Evolutionary conservation across 2,888 invertebrate genomes (phyloP), one percentile per base, ranked within the genome.

Genomic region (Periphyllus acericola): DNA sequence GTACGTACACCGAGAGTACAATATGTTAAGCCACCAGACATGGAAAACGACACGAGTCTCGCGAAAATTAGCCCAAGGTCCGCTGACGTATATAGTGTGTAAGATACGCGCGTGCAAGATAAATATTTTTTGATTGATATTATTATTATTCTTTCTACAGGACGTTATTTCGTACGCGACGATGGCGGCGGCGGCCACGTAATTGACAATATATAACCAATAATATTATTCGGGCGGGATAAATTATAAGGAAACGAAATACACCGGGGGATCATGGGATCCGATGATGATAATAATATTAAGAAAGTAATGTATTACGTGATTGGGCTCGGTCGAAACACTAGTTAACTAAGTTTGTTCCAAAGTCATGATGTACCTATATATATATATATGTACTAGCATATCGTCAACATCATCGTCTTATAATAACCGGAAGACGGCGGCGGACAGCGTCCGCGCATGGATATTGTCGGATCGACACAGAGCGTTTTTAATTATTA

Each of bases 281-380:
- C 29, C 21, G 75, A 83, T 60, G 74, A 74, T 60, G 32, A 75
- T 84, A 78, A 85, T 85, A 85, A 46, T 68, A 85, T 78, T 85
- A 85, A 78, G 84, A 85, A 78, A 85, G 84, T 85, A 85, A 85
- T 85, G 84, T 85, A 76, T 85, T 85, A 85, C 84, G 84, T 85
- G 84, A 85, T 85, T 85, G 84, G 84, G 76, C 84, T 25, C 84
- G 34, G 76, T 68, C 76, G 66, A 32, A 46, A 71, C 66, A 52
- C 84, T 52, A 34, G 84, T 85, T 85, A 78, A 85, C 84, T 68
- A 78, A 85, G 84, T 85, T 85, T 85, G 76, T 85, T 85, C 52
- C 76, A 3, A n/a, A 84, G 76, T 68, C 76, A 32, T 78, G 75
- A 52, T 14, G 25, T 19, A 25, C 6, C 4, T 36, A 36, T 36